Base-by-base conservation (phyloP, 2,797 vertebrate species). In the Antrozous pallidus region DNA sequence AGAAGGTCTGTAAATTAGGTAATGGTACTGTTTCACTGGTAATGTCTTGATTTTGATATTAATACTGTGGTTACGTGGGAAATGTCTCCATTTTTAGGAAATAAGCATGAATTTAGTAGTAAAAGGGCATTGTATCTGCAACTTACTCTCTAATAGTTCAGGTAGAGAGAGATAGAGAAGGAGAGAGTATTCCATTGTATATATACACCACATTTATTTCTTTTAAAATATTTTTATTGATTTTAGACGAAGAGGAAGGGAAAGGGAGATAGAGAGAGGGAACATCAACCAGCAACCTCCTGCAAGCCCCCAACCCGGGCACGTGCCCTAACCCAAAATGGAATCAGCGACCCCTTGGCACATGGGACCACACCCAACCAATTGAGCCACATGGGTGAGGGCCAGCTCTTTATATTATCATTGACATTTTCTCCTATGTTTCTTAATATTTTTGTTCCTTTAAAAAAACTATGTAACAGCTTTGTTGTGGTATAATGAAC, bases 371-470 rank as follows among this genome's bases (percentile, higher is more conserved):
- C 16, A 18, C n/a, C 16, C 61, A 65, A 33, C n/a, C n/a, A 17
- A 65, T 4, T n/a, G 61, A 65, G 61, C n/a, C 31, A 8, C 61
- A 17, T 17, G n/a, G 12, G 58, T 61, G 58, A 61, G 58, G 58
- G 28, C 28, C n/a, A 67, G n/a, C 16, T 67, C 17, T 5, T 67
- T 67, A 17, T 65, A 65, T 20, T 82, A 54, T 73, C 20, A 7
- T 38, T 87, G 24, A 61, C 40, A 73, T 45, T 90, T 90, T 51
- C 38, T 89, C 38, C 22, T 81, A 40, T 28, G 10, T 88, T 75
- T 93, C 58, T 75, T 74, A 84, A 91, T 91, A 69, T 61, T 87
- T 91, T 83, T 78, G 28, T 78, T 78, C 56, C 42, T 93, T 70
- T 61, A 13, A 9, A 84, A 89, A 83, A 92, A 14, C 85, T 16